phyloP scores from a whole-genome alignment of 1,140 invertebrate genomes.

The Andricus grossulariae region DNA sequence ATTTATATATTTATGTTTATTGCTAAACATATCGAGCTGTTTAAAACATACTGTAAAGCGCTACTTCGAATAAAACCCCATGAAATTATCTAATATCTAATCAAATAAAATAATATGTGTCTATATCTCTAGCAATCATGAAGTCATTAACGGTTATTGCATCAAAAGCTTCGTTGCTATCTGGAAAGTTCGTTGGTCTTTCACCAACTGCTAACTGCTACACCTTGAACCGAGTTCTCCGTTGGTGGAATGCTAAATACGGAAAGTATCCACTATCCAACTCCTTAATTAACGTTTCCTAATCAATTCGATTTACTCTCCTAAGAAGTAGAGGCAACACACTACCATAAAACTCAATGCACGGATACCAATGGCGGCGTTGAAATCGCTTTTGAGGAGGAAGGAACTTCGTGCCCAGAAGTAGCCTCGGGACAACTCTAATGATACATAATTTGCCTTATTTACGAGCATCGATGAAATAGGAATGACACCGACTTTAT shows the following conservation, averaged over 20 bases:
- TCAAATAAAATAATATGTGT: conserved; percentile 8
- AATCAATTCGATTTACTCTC: not conserved
- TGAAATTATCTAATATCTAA: conserved; percentile 1
- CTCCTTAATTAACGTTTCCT: conserved; percentile 13
- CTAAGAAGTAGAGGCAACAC: not conserved
- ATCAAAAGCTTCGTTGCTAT: not conserved
- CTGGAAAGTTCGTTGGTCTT: not conserved
- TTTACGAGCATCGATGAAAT: conserved; percentile 23
- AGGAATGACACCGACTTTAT: conserved; percentile 17
- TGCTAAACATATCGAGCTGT: too few species aligned
- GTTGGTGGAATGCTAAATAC: not conserved
- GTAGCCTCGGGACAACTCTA: not conserved
- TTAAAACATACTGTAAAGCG: too few species aligned
- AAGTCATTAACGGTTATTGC: not conserved
- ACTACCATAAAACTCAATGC: not conserved
- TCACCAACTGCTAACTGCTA: not conserved
- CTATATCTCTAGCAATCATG: conserved; percentile 1
- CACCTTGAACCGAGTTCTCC: not conserved
- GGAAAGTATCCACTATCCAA: not conserved
- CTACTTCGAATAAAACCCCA: not conserved
- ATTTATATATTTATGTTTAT: too few species aligned
- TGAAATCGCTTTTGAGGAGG: not conserved
- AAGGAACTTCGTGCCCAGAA: not conserved
- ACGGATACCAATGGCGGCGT: not conserved
- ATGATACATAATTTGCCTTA: not conserved